Conservation (phyloP, 2,797 vertebrate species). For the Pangasius mekongensis region DNA sequence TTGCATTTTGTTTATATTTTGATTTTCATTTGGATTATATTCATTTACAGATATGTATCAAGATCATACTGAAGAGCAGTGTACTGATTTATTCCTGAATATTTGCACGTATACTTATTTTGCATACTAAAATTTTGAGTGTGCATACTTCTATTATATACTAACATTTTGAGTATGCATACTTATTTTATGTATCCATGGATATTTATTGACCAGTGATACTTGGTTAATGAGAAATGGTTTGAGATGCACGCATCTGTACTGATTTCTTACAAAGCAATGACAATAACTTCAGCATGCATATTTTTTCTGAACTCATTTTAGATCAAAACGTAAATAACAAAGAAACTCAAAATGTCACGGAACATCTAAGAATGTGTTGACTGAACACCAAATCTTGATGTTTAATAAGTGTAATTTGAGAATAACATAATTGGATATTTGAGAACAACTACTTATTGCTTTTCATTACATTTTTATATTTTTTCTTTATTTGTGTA, state of each 20-base stretch:
- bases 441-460: too few species aligned
- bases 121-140: neutral
- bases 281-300: neutral
- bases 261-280: neutral
- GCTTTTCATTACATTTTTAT: too few species aligned
- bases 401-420: neutral
- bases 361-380: neutral
- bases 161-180: neutral
- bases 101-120: neutral
- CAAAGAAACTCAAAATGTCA: neutral
- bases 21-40: too few species aligned
- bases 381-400: neutral
- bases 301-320: neutral
- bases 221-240: neutral
- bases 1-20: too few species aligned
- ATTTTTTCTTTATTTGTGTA: too few species aligned
- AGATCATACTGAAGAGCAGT: too few species aligned
- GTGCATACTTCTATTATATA: neutral
- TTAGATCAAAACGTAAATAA: neutral
- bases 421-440: too few species aligned
- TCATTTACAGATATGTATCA: too few species aligned
- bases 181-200: neutral
- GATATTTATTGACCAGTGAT: neutral
- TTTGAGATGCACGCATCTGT: neutral
- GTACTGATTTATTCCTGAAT: too few species aligned